Conservation (phyloP, 2,113 vertebrate genomes). For the Cricetomys ansorgei region DNA sequence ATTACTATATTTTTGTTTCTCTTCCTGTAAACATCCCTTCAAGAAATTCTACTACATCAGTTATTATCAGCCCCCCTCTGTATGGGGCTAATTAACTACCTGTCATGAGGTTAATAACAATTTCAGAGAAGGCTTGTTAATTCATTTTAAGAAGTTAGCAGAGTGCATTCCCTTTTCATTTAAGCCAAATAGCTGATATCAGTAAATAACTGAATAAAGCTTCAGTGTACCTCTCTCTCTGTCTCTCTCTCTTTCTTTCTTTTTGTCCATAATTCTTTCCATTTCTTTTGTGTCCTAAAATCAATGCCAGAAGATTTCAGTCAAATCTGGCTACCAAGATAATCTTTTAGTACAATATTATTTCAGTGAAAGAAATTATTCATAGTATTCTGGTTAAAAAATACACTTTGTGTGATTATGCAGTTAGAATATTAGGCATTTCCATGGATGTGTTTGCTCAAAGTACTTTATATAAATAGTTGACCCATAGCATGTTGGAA, state of each 20-base stretch:
- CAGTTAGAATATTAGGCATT: neutral
- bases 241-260: too few relatives aligned
- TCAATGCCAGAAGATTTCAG: neutral
- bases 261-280: neutral
- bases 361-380: neutral
- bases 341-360: neutral
- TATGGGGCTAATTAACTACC: constrained; percentile 1
- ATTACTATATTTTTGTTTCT: constrained; percentile 39
- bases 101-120: constrained; percentile 31
- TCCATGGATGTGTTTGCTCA: neutral
- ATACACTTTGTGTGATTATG: neutral
- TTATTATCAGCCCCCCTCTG: constrained; percentile 25
- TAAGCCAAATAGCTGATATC: neutral
- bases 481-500: neutral
- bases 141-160: constrained; percentile 11
- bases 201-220: neutral
- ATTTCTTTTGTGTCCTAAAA: neutral
- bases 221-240: neutral
- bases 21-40: neutral
- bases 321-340: neutral
- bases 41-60: constrained; percentile 28
- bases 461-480: neutral
- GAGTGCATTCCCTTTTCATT: neutral
- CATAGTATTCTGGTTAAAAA: neutral
- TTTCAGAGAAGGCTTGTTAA: constrained; percentile 6